Percentiles rank a stretch among this genome's conserved stretches.
Conservation (phyloP, 2,888 invertebrate species). For the Unio pictorum region DNA sequence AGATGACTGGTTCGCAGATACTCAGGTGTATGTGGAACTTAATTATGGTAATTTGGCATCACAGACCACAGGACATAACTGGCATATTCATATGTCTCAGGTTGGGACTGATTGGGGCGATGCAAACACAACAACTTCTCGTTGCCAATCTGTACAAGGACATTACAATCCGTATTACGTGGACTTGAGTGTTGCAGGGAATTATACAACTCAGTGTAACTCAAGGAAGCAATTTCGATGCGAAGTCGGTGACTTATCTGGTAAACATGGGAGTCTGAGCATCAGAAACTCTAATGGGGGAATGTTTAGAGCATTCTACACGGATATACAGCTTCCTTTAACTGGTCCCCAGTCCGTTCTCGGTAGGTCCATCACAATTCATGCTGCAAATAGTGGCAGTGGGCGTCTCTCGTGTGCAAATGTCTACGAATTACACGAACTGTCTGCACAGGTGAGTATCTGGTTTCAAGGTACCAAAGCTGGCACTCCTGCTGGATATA, state of each 20-base stretch:
- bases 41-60: constrained; percentile 88
- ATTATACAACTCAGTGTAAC: constrained; percentile 44
- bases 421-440: constrained; percentile 24
- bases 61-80: constrained; percentile 75
- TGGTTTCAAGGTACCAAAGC: constrained; percentile 22
- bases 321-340: constrained; percentile 83
- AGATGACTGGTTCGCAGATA: constrained; percentile 87
- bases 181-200: constrained; percentile 26
- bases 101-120: constrained; percentile 84
- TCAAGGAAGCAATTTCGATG: constrained; percentile 84
- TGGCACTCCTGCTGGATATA: constrained; percentile 22
- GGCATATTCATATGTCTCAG: constrained; percentile 84
- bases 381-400: constrained; percentile 89
- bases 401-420: constrained; percentile 82
- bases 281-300: constrained; percentile 21
- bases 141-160: constrained; percentile 81
- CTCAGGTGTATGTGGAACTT: constrained; percentile 86
- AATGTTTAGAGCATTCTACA: constrained; percentile 74
- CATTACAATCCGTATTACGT: constrained; percentile 84
- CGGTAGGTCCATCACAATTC: constrained; percentile 88
- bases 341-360: constrained; percentile 83
- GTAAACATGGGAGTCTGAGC: constrained; percentile 64
- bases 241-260: constrained; percentile 85
- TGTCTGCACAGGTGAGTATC: constrained; percentile 23
- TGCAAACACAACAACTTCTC: constrained; percentile 66